A percentile compares a stretch with the other conserved stretches of the same genome.
phyloP scores from a whole-genome alignment of 2,888 invertebrate genomes.

The Hoplodrina ambigua region DNA sequence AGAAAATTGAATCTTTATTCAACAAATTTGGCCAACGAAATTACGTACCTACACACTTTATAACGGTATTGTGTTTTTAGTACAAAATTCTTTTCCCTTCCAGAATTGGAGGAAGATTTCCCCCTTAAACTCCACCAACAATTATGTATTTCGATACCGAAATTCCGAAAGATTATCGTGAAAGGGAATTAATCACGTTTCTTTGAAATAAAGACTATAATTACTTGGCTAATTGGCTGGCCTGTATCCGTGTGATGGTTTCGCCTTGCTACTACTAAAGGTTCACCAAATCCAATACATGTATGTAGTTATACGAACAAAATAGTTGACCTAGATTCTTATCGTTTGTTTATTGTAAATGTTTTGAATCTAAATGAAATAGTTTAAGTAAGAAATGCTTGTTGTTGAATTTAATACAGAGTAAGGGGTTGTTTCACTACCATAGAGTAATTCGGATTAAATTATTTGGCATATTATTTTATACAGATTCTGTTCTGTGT shows the following conservation, averaged over 20 bases:
- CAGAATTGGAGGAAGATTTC: constrained; percentile 22
- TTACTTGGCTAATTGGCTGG: constrained; percentile 46
- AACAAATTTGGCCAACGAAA: constrained; percentile 43
- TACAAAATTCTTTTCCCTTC: constrained; percentile 15
- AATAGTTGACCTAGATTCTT: constrained; percentile 69
- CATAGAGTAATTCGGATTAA: too few species aligned
- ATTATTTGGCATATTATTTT: too few species aligned
- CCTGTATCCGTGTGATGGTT: background rate
- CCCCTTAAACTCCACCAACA: background rate
- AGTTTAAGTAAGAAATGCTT: constrained; percentile 30
- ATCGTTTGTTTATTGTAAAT: constrained; percentile 59
- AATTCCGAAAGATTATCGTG: constrained; percentile 21
- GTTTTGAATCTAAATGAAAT: constrained; percentile 51
- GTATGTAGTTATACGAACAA: constrained; percentile 44
- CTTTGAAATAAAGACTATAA: constrained; percentile 36
- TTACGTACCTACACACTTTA: constrained; percentile 43
- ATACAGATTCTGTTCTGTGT: too few species aligned
- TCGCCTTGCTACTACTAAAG: constrained; percentile 2
- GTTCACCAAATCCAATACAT: constrained; percentile 46
- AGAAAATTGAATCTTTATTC: constrained; percentile 49
- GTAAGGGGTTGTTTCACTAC: background rate
- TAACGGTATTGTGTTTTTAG: constrained; percentile 28
- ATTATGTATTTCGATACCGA: constrained; percentile 27
- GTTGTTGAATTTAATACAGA: constrained; percentile 4
- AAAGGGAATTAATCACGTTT: constrained; percentile 35